These are phyloP conservation scores for Ceratothoa steindachneri DNA, from an alignment of 2,888 invertebrate species.

Conservation along the genomic window DNA sequence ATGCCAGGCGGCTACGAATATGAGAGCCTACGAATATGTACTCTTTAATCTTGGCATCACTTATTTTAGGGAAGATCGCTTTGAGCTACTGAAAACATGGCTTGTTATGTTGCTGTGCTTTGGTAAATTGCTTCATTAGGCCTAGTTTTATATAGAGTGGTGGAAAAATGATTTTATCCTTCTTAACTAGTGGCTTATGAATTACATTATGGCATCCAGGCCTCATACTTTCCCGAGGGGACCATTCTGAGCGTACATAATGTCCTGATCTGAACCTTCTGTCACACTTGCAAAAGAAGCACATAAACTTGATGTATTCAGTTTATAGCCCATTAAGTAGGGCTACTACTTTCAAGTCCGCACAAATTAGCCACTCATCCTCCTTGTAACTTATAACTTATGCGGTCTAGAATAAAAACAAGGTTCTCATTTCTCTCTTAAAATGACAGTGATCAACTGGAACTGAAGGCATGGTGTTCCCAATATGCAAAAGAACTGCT, in stretches of 20 bases:
- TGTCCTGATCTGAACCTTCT: background rate
- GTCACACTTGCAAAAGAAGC: conserved; percentile 11
- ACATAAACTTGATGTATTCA: conserved; percentile 22
- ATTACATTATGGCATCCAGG: background rate
- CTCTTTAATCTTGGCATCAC: background rate
- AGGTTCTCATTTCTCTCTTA: conserved; percentile 10
- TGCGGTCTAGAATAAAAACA: conserved; percentile 18
- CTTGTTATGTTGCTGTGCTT: background rate
- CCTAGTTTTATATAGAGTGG: background rate
- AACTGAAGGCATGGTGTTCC: conserved; percentile 20
- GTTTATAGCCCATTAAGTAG: conserved; percentile 19
- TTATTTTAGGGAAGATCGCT: background rate
- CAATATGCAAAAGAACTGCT: conserved; percentile 11
- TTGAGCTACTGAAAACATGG: background rate
- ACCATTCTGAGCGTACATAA: background rate
- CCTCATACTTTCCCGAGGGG: background rate
- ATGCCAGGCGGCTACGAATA: background rate
- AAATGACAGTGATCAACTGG: conserved; percentile 2
- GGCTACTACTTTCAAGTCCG: conserved; percentile 18
- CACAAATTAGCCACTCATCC: conserved; percentile 2
- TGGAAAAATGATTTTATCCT: background rate
- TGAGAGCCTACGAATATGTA: background rate
- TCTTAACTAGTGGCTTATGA: background rate
- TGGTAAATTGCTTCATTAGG: background rate
- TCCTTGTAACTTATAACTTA: background rate